Evolutionary conservation across 2,888 invertebrate species (phyloP).

Genomic region (Macaria liturata): DNA sequence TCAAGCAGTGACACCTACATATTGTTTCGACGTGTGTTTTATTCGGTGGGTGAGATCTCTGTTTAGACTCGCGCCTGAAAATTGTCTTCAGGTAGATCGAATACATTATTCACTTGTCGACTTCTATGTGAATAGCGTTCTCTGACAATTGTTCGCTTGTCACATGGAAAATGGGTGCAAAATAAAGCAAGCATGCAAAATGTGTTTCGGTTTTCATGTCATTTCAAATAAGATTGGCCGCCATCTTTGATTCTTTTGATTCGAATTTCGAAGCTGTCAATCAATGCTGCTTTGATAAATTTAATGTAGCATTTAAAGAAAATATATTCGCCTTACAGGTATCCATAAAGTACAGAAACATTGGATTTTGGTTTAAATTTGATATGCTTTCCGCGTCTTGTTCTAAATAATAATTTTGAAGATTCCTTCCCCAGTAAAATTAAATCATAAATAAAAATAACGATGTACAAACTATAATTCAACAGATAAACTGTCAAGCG

Average conservation of each 20-base stretch:
- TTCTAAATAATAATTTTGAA: too few relatives aligned
- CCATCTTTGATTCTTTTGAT: too few relatives aligned
- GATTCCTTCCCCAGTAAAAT: neutral
- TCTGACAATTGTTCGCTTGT: conserved; percentile 38
- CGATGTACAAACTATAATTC: conserved; percentile 8
- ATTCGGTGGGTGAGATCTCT: conserved; percentile 71
- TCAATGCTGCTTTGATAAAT: too few relatives aligned
- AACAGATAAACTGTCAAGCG: conserved; percentile 12
- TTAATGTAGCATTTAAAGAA: too few relatives aligned
- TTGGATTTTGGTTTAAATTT: too few relatives aligned
- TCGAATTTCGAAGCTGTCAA: too few relatives aligned
- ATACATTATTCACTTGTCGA: conserved; percentile 53
- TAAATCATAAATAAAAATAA: conserved; percentile 6
- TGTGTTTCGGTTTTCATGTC: too few relatives aligned
- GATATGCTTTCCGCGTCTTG: too few relatives aligned
- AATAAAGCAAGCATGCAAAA: conserved; percentile 2
- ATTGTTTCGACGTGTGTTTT: conserved; percentile 74
- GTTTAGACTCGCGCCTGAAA: conserved; percentile 62
- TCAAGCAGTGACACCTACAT: conserved; percentile 80
- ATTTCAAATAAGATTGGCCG: too few relatives aligned
- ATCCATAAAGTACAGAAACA: too few relatives aligned
- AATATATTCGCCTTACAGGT: too few relatives aligned
- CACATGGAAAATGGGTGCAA: conserved; percentile 17
- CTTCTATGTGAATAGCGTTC: conserved; percentile 39
- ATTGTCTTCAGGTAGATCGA: conserved; percentile 62